Percentiles rank a stretch among this genome's conserved stretches.
These are phyloP conservation scores for Orgyia antiqua DNA, from an alignment of 2,888 invertebrate genomes.

Conservation along the genomic window DNA sequence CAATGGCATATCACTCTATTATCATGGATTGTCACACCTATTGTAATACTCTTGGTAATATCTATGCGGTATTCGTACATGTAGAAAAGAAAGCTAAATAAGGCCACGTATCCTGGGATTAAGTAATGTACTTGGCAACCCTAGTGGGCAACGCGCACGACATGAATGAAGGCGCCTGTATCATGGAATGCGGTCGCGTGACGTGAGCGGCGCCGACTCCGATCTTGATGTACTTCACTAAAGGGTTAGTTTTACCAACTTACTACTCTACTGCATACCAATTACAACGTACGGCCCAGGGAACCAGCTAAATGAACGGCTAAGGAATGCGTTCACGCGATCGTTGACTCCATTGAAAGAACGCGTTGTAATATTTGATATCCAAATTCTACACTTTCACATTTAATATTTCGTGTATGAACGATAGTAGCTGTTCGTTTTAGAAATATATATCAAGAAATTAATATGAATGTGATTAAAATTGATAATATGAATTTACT, in stretches of 20 bases:
- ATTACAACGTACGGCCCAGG: constrained; percentile 5
- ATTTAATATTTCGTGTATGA: too few relatives aligned
- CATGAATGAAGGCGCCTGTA: constrained; percentile 70
- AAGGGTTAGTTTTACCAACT: constrained; percentile 48
- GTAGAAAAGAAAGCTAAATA: not conserved
- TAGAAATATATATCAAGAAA: too few relatives aligned
- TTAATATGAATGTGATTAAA: too few relatives aligned
- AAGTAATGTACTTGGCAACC: constrained; percentile 18
- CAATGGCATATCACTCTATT: too few relatives aligned
- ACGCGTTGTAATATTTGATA: not conserved
- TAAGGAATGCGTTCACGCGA: constrained; percentile 7
- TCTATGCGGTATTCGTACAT: too few relatives aligned
- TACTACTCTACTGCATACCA: constrained; percentile 8
- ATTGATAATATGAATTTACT: too few relatives aligned
- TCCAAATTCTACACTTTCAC: not conserved
- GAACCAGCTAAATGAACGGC: constrained; percentile 7
- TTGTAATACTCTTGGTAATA: too few relatives aligned
- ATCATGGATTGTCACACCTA: too few relatives aligned
- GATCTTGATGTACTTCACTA: constrained; percentile 74
- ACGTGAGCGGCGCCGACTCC: constrained; percentile 78
- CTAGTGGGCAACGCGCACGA: constrained; percentile 30
- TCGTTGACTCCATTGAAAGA: constrained; percentile 1
- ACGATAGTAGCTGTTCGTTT: too few relatives aligned
- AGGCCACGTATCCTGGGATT: constrained; percentile 1
- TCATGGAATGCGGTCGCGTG: constrained; percentile 79